Evolutionary conservation across 2,113 vertebrate species (phyloP).

Genomic region (Zosterops borbonicus): DNA sequence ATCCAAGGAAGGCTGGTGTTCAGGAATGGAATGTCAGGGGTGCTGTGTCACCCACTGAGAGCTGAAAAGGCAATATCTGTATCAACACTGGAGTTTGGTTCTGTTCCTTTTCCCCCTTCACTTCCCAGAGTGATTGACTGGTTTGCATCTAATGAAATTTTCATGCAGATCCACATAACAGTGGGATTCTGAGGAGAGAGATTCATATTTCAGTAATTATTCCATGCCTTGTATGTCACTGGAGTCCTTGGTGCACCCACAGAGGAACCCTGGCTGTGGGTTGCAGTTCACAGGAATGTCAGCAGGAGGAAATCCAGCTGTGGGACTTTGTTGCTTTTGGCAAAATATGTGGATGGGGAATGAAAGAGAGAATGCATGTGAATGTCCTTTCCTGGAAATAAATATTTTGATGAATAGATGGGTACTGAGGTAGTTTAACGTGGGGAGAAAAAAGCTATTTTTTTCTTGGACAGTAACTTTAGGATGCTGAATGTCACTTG

Average conservation of each 20-base stretch:
- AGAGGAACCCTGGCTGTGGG: background rate
- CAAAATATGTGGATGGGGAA: background rate
- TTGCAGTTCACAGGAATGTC: background rate
- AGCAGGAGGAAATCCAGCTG: background rate
- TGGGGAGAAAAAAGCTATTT: background rate
- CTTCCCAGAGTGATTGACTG: background rate
- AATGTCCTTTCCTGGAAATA: background rate
- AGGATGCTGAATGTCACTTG: background rate
- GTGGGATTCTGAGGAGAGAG: background rate
- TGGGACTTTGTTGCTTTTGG: background rate
- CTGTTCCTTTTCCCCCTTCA: background rate
- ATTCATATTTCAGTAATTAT: slow-evolving; percentile 31
- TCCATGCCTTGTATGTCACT: background rate
- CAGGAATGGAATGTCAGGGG: rapidly evolving
- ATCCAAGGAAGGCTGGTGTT: background rate
- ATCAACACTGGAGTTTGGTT: background rate
- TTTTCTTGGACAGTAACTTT: background rate
- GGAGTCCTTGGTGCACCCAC: background rate
- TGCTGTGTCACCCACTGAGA: rapidly evolving
- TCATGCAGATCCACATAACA: background rate
- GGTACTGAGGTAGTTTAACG: background rate
- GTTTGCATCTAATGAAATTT: slow-evolving; percentile 22
- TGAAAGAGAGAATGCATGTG: background rate
- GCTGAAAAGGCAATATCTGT: background rate
- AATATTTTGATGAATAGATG: background rate